Evolutionary conservation across 2,888 invertebrate genomes (phyloP).

Genomic region (Zootermopsis nevadensis): DNA sequence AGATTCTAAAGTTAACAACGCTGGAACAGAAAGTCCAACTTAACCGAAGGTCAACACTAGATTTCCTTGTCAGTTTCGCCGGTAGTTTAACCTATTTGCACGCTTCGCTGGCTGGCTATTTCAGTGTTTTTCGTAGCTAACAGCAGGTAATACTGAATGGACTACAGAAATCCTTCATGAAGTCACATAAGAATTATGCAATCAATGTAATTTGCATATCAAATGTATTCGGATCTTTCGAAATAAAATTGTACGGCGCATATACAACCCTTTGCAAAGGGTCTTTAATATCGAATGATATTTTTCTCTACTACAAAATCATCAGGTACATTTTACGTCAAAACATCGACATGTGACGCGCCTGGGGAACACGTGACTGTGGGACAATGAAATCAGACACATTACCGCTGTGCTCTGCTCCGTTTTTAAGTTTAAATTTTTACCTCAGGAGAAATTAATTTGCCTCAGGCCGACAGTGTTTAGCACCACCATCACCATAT

Average conservation of each 20-base stretch:
- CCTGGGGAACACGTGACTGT: too few species aligned
- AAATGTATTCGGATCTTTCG: neutral
- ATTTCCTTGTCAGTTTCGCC: too few species aligned
- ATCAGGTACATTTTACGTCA: too few species aligned
- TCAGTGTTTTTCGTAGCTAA: neutral
- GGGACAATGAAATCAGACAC: too few species aligned
- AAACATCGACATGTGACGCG: too few species aligned
- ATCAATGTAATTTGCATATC: neutral
- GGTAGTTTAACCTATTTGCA: neutral
- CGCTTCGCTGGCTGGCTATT: neutral
- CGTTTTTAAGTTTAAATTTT: too few species aligned
- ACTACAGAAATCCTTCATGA: neutral
- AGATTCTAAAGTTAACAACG: neutral
- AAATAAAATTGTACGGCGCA: neutral
- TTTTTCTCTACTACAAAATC: too few species aligned
- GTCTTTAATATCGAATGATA: too few species aligned
- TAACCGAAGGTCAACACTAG: neutral
- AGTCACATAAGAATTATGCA: neutral
- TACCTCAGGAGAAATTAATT: too few species aligned
- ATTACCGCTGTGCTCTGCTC: too few species aligned
- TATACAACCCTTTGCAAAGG: neutral
- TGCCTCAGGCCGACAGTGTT: too few species aligned
- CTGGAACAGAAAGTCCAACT: neutral
- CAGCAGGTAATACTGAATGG: neutral
- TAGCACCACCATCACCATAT: too few species aligned